These are phyloP conservation scores for Bolinopsis microptera DNA, from an alignment of 37 sponge, comb jelly and placozoan species.

Conservation along the genomic window DNA sequence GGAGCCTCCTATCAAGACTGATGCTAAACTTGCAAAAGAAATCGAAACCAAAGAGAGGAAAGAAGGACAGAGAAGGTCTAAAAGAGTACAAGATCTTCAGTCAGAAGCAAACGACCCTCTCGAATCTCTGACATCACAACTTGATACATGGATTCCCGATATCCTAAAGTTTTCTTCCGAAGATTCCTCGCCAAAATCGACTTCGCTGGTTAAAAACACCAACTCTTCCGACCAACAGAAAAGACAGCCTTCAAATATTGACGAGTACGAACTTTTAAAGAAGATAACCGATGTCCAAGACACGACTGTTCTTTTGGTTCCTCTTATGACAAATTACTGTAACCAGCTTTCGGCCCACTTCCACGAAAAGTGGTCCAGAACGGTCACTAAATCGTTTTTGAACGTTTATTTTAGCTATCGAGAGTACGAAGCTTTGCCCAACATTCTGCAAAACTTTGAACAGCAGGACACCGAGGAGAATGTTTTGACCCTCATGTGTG, in stretches of 20 bases:
- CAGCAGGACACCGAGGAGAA: conserved; percentile 57
- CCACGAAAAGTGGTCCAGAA: conserved; percentile 16
- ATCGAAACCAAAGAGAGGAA: background rate
- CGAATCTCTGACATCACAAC: background rate
- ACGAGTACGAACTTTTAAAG: conserved; percentile 4
- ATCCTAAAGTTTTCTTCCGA: background rate
- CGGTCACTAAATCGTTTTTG: conserved; percentile 17
- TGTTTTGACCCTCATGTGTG: conserved; percentile 30
- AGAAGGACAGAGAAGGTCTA: conserved; percentile 43
- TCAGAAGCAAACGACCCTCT: conserved; percentile 33
- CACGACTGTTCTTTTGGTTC: background rate
- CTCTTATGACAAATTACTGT: conserved; percentile 58
- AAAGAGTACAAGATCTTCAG: conserved; percentile 39
- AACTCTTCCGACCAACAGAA: background rate
- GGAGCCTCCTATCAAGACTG: background rate
- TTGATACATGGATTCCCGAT: conserved; percentile 44
- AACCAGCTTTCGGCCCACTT: conserved; percentile 32
- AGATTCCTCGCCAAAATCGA: background rate
- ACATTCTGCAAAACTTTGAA: conserved; percentile 42
- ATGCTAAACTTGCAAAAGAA: background rate
- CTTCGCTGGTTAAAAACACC: background rate
- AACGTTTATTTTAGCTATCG: conserved; percentile 45
- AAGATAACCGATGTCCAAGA: conserved; percentile 3
- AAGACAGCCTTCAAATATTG: background rate
- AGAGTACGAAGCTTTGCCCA: conserved; percentile 52